phyloP scores from a whole-genome alignment of 1,140 invertebrate species.

The Drosophila busckii region DNA sequence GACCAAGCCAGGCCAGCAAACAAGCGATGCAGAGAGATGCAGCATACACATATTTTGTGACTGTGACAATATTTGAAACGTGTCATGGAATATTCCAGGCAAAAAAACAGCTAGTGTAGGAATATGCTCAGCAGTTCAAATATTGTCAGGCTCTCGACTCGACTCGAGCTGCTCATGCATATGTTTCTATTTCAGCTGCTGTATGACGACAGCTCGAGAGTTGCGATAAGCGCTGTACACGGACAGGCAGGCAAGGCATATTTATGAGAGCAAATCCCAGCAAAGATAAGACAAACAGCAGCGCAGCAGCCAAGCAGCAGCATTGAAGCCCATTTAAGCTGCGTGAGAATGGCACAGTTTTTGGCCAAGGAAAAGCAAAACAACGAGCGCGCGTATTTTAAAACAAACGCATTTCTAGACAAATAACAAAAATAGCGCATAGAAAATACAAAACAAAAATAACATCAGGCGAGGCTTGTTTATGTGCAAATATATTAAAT shows the following conservation, averaged over 20 bases:
- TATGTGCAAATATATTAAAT: slow-evolving; percentile 67
- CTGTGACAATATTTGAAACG: slow-evolving; percentile 69
- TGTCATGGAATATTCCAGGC: slow-evolving; percentile 70
- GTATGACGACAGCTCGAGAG: slow-evolving; percentile 45
- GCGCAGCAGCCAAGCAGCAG: too few relatives aligned
- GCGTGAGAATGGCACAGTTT: slow-evolving; percentile 67
- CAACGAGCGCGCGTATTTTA: slow-evolving; percentile 21
- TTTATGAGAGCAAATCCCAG: slow-evolving; percentile 59
- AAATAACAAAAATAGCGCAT: slow-evolving; percentile 6
- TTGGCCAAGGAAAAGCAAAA: slow-evolving; percentile 16
- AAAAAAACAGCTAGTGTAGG: slow-evolving; percentile 15
- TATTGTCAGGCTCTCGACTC: slow-evolving; percentile 42
- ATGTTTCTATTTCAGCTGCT: slow-evolving; percentile 40
- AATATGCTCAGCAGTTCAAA: slow-evolving; percentile 61
- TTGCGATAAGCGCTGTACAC: slow-evolving; percentile 18
- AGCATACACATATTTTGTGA: slow-evolving; percentile 46
- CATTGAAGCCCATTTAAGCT: slow-evolving; percentile 48
- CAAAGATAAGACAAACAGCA: slow-evolving; percentile 20
- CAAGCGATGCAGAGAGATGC: slow-evolving; percentile 8
- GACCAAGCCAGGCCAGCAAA: not conserved
- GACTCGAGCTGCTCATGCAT: slow-evolving; percentile 19
- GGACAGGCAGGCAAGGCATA: slow-evolving; percentile 42
- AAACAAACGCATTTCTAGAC: not conserved
- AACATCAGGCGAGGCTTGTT: slow-evolving; percentile 33
- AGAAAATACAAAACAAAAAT: slow-evolving; percentile 29